Base-by-base conservation (phyloP, 1,140 invertebrate species). In the Bombus sylvicola region DNA sequence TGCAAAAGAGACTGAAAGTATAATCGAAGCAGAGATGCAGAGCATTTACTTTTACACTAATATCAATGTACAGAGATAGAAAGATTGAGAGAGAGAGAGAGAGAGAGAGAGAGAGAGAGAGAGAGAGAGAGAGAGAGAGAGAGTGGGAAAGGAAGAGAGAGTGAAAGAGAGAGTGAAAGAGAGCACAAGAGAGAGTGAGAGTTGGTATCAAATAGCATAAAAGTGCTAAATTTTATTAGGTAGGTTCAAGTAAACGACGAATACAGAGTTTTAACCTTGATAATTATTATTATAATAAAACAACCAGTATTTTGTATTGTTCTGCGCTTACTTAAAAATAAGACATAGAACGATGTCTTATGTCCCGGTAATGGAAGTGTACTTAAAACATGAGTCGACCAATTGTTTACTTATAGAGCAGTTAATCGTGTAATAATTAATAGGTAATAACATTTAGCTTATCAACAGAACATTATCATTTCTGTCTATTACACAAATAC, bases 231-330 rank as follows among this genome's bases (percentile, higher is more conserved):
- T 90, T 80, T 53, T 86, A 80, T 90, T 86, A 90, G 71, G 59
- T 81, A 83, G 76, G 25, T 88, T 75, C 73, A n/a, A 88, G 68
- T 57, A 81, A 76, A 78, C 66, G 75, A 82, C 57, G 57, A 41
- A 72, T 69, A 71, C 72, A 86, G 59, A 90, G 71, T 83, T 85
- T 87, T 89, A 86, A 86, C 72, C 76, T 86, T 80, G 64, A 79
- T 78, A 86, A 86, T 87, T 82, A 91, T 81, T 79, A 87, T 92
- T 87, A 90, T 85, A 79, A 91, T 88, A 87, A 91, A 92, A 90
- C 89, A 92, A 94, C 92, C 93, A 94, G 94, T 94, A 94, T 94
- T 94, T 93, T 91, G 87, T 92, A 94, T 92, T 85, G 87, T 92
- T 94, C 90, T 92, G 89, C 90, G 91, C 86, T 93, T 94, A 94